Evolutionary conservation across 2,888 invertebrate species (phyloP).

Genomic region (Podabrus alpinus): DNA sequence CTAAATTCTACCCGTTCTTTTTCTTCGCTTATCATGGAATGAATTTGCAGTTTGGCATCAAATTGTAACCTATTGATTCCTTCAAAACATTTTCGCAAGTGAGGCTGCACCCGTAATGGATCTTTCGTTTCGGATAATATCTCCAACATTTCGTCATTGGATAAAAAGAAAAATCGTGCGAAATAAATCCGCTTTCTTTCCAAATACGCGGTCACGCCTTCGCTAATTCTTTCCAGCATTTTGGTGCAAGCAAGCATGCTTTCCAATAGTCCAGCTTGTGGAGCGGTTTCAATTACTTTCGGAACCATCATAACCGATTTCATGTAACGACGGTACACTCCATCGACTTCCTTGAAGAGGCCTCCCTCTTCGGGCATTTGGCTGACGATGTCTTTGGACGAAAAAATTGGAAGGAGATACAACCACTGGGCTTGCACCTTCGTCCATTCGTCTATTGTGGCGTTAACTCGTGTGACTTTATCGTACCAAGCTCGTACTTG

Average conservation of each 20-base stretch:
- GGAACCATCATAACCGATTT: constrained; percentile 64
- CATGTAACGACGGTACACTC: constrained; percentile 71
- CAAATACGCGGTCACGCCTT: constrained; percentile 80
- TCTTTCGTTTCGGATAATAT: constrained; percentile 89
- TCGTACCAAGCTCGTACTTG: constrained; percentile 77
- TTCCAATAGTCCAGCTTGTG: constrained; percentile 70
- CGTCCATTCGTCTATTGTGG: constrained; percentile 82
- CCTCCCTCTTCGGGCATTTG: constrained; percentile 86
- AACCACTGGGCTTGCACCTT: constrained; percentile 87
- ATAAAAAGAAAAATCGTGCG: constrained; percentile 87
- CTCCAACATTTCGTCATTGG: constrained; percentile 89
- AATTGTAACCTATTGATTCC: constrained; percentile 78
- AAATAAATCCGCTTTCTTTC: constrained; percentile 85
- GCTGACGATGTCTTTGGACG: constrained; percentile 81
- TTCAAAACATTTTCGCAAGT: constrained; percentile 87
- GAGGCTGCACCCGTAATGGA: constrained; percentile 81
- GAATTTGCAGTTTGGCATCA: constrained; percentile 72
- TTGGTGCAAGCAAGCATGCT: constrained; percentile 69
- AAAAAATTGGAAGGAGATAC: constrained; percentile 84
- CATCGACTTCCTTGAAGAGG: constrained; percentile 76
- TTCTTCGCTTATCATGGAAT: constrained; percentile 77
- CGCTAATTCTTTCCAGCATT: constrained; percentile 78
- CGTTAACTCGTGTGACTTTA: constrained; percentile 68
- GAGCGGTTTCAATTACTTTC: constrained; percentile 68
- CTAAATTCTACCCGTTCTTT: constrained; percentile 71